Evolutionary conservation across 92 coral and sea anemone genomes (phyloP).

Genomic region (Palythoa heliodiscus): DNA sequence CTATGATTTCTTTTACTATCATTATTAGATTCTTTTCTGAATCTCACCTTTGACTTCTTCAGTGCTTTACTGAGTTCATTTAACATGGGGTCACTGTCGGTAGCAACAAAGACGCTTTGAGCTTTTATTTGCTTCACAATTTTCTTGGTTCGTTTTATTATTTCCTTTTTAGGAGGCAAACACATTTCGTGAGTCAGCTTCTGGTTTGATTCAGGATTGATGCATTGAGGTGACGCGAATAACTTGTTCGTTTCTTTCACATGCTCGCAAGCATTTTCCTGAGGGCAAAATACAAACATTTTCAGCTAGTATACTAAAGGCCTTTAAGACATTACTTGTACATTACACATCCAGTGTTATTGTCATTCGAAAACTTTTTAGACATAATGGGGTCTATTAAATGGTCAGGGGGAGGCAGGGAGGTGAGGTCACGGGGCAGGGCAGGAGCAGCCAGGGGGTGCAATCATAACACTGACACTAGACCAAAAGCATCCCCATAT

Average conservation of each 20-base stretch:
- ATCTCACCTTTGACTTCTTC: conserved; percentile 66
- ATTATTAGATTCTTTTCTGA: too few relatives aligned
- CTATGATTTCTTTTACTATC: too few relatives aligned
- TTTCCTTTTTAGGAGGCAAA: conserved; percentile 72
- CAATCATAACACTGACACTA: too few relatives aligned
- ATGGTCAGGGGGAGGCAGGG: too few relatives aligned
- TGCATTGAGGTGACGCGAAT: conserved; percentile 93
- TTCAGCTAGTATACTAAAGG: background rate
- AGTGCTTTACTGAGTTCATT: conserved; percentile 70
- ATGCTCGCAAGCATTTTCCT: conserved; percentile 91
- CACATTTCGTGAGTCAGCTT: conserved; percentile 90
- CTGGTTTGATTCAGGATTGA: conserved; percentile 63
- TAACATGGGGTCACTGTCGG: conserved; percentile 89
- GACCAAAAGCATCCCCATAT: too few relatives aligned
- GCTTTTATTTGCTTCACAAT: conserved; percentile 79
- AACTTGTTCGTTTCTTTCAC: conserved; percentile 69
- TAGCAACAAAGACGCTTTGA: conserved; percentile 88
- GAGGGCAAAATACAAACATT: background rate
- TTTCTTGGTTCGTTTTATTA: conserved; percentile 80
- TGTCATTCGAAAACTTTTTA: too few relatives aligned
- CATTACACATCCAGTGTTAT: too few relatives aligned
- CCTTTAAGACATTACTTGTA: too few relatives aligned
- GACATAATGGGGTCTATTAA: too few relatives aligned
- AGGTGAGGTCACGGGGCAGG: too few relatives aligned
- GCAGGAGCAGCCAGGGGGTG: too few relatives aligned